Conservation (phyloP, 1,140 invertebrate genomes). For the Drosophila lacertosa region DNA sequence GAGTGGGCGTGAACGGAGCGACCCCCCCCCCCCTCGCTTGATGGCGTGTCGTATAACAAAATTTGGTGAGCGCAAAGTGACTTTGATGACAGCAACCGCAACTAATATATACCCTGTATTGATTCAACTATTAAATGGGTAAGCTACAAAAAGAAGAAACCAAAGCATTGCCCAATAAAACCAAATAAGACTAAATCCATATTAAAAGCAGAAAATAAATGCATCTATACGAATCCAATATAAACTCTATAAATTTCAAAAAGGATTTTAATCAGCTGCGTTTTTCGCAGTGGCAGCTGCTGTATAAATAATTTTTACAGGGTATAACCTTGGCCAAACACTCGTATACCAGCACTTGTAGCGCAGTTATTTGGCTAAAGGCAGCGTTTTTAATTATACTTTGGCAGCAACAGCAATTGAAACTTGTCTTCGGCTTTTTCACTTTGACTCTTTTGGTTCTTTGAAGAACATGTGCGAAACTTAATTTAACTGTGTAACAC, state of each 20-base stretch:
- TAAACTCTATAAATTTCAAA: no score
- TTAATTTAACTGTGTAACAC: slow-evolving; percentile 34
- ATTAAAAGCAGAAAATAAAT: no score
- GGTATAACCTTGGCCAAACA: not conserved
- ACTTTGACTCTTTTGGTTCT: not conserved
- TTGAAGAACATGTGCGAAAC: slow-evolving; percentile 10
- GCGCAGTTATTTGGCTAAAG: slow-evolving; percentile 24
- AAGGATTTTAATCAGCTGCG: no score
- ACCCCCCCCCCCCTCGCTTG: no score
- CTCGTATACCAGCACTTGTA: not conserved
- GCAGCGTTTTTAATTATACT: slow-evolving; percentile 69
- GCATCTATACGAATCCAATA: no score
- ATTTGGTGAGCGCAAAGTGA: slow-evolving; percentile 47
- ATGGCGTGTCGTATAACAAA: slow-evolving; percentile 38
- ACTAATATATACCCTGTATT: slow-evolving; percentile 26
- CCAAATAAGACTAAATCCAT: no score
- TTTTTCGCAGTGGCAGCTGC: no score
- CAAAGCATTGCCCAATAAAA: no score
- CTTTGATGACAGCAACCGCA: slow-evolving; percentile 77
- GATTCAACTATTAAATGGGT: no score
- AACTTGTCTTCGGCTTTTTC: slow-evolving; percentile 2
- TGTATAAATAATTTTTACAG: no score
- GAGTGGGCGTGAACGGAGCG: no score
- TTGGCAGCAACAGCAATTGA: slow-evolving; percentile 14
- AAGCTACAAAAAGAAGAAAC: no score